Evolutionary conservation across 2,113 vertebrate species (phyloP).

Genomic region (Gopherus flavomarginatus): DNA sequence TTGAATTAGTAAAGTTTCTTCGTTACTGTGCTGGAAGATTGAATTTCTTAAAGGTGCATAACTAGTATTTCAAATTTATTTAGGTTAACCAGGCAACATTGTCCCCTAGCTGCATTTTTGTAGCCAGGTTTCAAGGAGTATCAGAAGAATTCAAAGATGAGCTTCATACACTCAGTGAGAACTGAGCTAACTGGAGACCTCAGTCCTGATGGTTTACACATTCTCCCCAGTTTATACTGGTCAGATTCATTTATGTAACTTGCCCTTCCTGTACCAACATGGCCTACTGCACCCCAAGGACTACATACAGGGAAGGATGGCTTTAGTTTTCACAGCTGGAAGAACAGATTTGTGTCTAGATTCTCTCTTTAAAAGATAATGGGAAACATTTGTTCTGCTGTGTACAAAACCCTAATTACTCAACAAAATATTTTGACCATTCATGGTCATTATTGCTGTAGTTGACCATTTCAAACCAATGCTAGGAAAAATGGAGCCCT

Average conservation of each 20-base stretch:
- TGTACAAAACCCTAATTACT: background rate
- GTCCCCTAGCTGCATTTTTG: background rate
- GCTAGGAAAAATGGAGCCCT: background rate
- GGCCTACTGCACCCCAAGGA: too few relatives aligned
- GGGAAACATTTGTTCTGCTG: background rate
- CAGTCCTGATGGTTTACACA: fast-evolving
- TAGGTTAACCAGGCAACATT: background rate
- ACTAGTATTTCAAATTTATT: slow-evolving; percentile 16
- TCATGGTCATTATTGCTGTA: background rate
- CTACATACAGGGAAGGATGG: too few relatives aligned
- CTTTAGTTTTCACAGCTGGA: too few relatives aligned
- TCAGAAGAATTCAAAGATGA: background rate
- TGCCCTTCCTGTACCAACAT: background rate
- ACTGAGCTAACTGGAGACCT: background rate
- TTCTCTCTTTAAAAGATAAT: background rate
- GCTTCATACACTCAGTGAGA: background rate
- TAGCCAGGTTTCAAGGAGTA: background rate
- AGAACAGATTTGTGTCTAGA: background rate
- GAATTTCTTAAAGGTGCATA: background rate
- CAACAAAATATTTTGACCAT: background rate
- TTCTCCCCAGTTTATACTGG: background rate
- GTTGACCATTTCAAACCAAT: background rate
- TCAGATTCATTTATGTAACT: background rate
- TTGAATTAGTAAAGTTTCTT: background rate
- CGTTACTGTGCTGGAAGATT: background rate